phyloP scores from a whole-genome alignment of 2,797 vertebrate species.

The Leptatherina wallacei region DNA sequence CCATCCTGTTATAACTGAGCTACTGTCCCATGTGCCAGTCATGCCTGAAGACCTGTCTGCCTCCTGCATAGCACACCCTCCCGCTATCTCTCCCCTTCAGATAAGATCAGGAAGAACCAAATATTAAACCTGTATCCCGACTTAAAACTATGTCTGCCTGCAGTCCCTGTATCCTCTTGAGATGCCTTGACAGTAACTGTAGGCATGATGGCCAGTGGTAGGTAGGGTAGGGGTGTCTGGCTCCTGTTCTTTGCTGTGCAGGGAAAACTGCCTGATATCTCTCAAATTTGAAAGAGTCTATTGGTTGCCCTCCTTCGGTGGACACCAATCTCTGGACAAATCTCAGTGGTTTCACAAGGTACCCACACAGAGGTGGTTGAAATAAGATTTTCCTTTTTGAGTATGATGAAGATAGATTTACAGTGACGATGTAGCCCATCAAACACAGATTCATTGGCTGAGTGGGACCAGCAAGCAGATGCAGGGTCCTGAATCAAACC shows the following conservation, averaged over 20 bases:
- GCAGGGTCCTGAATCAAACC: background rate
- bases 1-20: conserved; percentile 25
- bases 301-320: background rate
- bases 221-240: conserved; percentile 3
- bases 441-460: background rate
- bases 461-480: background rate
- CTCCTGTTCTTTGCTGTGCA: background rate
- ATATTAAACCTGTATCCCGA: conserved; percentile 42
- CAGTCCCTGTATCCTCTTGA: conserved; percentile 23
- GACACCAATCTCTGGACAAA: background rate
- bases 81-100: conserved; percentile 32
- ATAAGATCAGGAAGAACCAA: conserved; percentile 52
- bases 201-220: conserved; percentile 12
- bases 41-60: conserved; percentile 41
- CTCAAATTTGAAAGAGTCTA: background rate
- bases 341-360: background rate
- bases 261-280: background rate
- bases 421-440: background rate
- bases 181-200: conserved; percentile 22
- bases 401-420: background rate
- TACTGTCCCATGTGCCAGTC: conserved; percentile 45
- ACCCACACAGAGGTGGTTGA: background rate
- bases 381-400: background rate
- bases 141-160: conserved; percentile 41
- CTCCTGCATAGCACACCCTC: conserved; percentile 28